Conservation (phyloP, 2,888 invertebrate genomes). For the Sarcophaga carnaria region DNA sequence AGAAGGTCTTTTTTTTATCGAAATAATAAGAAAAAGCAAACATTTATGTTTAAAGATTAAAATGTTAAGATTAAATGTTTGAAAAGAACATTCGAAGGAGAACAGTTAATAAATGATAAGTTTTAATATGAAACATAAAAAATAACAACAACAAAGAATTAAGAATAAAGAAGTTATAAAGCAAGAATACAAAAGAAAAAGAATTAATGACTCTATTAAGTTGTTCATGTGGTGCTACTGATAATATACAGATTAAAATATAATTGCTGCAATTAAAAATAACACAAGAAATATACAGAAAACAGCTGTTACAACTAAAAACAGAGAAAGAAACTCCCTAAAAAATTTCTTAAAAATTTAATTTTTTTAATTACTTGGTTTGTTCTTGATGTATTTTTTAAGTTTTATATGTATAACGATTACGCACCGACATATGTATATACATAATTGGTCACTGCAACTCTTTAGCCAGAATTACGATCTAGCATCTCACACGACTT, state of each 20-base stretch:
- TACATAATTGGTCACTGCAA: no score
- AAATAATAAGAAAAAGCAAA: no score
- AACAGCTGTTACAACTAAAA: constrained; percentile 25
- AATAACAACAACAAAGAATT: not conserved
- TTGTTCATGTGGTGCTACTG: constrained; percentile 28
- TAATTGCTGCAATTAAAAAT: constrained; percentile 39
- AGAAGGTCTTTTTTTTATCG: not conserved
- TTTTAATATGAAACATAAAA: not conserved
- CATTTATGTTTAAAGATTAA: not conserved
- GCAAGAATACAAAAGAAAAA: not conserved
- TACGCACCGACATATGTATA: no score
- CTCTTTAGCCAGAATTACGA: no score
- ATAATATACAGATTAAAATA: constrained; percentile 17
- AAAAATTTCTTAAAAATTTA: no score
- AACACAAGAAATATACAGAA: not conserved
- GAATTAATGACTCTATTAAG: constrained; percentile 51
- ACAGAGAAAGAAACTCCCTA: not conserved
- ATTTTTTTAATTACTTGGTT: no score
- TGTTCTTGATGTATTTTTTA: no score
- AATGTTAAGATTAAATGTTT: not conserved
- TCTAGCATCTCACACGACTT: no score
- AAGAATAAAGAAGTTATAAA: not conserved
- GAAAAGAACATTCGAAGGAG: not conserved
- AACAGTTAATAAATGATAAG: not conserved
- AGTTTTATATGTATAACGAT: no score